Base-by-base conservation (phyloP, 2,113 vertebrate species). In the Scolopax mira region DNA sequence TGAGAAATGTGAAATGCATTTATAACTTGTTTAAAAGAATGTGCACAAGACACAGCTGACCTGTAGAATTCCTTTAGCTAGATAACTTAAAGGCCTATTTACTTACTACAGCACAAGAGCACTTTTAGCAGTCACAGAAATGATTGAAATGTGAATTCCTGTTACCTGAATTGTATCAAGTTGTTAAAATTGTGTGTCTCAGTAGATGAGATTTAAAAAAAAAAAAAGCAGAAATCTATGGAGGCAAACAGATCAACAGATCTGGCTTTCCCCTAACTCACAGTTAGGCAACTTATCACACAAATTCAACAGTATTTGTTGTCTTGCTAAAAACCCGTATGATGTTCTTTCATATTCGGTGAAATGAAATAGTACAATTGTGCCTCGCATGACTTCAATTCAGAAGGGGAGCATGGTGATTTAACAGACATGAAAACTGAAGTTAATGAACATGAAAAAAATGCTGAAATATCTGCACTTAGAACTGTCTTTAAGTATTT, bases 141-240 rank as follows among this genome's bases (percentile, higher is more conserved):
- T 88, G 18, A 96, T 14, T 97, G 96, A 97, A 97, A 97, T 97
- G 90, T 96, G 91, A 97, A 96, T 97, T 97, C 96, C 96, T 97
- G 65, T 93, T 96, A 96, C 97, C 77, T 94, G 96, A 97, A 96
- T 95, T 93, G 62, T 93, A 94, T 95, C 74, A 88, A 91, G 94
- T 82, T 85, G 64, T 89, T 87, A 82, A 55, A 90, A 81, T 61
- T 80, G 48, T 79, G 46, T 82, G 73, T 91, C 78, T 97, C 66
- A 80, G 90, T 82, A 94, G 65, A 88, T 85, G 77, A 96, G 75
- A n/a, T 54, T 73, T 14, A 39, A 58, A 73, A 2, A n/a, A 25
- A 37, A 30, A 35, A 9, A 69, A 75, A 3, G 22, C 41, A 42
- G 71, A 86, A 60, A 73, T 66, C 51, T 65, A 5, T 39, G 44